Base-by-base conservation (phyloP, 2,888 invertebrate genomes). In the Alviniconcha strummeri region DNA sequence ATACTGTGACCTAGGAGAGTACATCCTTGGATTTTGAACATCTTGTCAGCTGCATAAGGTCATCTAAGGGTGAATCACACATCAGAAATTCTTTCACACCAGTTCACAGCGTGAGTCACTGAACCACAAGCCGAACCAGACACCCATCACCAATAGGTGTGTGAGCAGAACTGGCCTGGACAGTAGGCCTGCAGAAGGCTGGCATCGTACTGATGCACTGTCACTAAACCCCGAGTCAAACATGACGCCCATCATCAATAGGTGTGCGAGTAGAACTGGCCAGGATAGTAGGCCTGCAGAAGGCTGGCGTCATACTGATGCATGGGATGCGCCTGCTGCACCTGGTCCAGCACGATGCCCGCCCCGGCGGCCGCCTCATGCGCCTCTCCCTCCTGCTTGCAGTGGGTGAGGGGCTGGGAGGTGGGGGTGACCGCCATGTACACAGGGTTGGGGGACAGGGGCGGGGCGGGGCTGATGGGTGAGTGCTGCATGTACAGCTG, bases 371-470 rank as follows among this genome's bases (percentile, higher is more conserved):
- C 54, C n/a, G 79, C 60, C 19, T 19, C 67, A 17, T 57, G 64
- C 5, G 17, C 79, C 60, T 85, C 81, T 55, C 81, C 55, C 15
- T 80, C 71, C 67, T 82, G 82, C 81, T 84, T 80, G 83, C 81
- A 60, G 84, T 86, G 17, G 80, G 86, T 67, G 82, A 86, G 17
- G 82, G 87, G 60, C 15, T 81, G n/a, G 84, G 86, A 55, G n/a
- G 84, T 75, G 81, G 88, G 80, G 86, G 87, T 67, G 56, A 86
- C 19, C 81, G 88, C 19, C 81, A 82, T 36, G 77, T 86, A 79
- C 71, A 84, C 17, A 85, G 87, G 55, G 78, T 17, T 76, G 19
- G 84, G 84, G 57, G 84, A 84, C 54, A 84, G 11, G 57, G 84
- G 77, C 6, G 84, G 75, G n/a, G 84, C 81, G 36, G 84, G 84